Percentiles rank a stretch among this genome's conserved stretches.
Evolutionary conservation across 2,888 invertebrate species (phyloP).

Genomic region (Macrophya alboannulata): DNA sequence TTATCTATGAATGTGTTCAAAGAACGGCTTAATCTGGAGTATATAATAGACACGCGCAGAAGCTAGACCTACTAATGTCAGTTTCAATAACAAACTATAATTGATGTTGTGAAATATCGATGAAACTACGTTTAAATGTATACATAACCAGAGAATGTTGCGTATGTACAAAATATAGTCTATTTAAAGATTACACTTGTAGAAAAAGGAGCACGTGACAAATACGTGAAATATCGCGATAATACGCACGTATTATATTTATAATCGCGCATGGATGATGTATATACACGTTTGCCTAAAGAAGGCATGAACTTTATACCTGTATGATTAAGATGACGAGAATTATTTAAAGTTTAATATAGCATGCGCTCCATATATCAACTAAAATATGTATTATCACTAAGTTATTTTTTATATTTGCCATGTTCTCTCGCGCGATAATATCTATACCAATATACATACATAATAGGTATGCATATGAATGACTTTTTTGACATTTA

Average conservation of each 20-base stretch:
- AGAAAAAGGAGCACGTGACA: neutral
- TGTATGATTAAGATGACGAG: neutral
- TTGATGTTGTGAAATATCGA: conserved; percentile 17
- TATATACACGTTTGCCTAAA: neutral
- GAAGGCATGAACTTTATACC: neutral
- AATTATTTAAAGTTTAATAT: neutral
- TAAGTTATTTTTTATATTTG: neutral
- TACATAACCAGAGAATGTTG: conserved; percentile 13
- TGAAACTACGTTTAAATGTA: neutral
- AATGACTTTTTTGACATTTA: neutral
- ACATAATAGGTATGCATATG: neutral
- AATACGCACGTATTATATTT: neutral
- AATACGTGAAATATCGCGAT: neutral
- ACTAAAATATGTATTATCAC: neutral
- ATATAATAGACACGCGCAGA: conserved; percentile 4
- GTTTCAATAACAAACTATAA: conserved; percentile 40
- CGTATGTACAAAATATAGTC: conserved; percentile 13
- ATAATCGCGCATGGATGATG: neutral
- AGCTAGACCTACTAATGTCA: neutral
- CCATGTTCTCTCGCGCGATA: neutral
- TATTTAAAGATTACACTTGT: neutral
- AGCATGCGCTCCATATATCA: neutral
- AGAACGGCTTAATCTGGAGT: no score
- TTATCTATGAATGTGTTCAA: neutral
- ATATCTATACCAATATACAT: neutral